phyloP scores from a whole-genome alignment of 2,113 vertebrate genomes.

The Cololabis saira region DNA sequence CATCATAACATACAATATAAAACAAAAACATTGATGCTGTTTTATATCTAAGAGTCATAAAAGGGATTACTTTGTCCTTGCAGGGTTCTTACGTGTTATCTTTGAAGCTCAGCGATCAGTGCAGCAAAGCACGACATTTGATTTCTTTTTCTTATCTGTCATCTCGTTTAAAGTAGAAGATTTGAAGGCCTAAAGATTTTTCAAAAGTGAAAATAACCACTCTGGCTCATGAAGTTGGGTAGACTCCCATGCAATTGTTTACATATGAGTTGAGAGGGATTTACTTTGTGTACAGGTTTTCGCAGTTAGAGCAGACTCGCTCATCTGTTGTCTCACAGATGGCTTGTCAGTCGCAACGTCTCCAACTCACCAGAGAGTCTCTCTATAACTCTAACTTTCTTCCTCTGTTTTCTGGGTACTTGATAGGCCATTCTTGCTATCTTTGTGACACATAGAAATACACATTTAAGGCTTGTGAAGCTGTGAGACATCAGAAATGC shows the following conservation, averaged over 20 bases:
- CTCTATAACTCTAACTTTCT: slow-evolving; percentile 31
- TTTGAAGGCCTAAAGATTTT: background rate
- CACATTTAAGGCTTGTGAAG: slow-evolving; percentile 4
- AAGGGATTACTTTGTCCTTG: background rate
- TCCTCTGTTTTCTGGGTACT: slow-evolving; percentile 37
- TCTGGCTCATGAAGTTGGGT: slow-evolving; percentile 2
- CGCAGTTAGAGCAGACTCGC: slow-evolving; percentile 30
- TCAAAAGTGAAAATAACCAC: slow-evolving; percentile 1
- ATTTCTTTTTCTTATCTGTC: background rate
- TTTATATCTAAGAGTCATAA: background rate
- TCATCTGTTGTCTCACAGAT: slow-evolving; percentile 66
- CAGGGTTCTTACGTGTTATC: slow-evolving; percentile 1
- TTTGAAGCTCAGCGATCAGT: background rate
- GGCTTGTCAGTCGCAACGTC: slow-evolving; percentile 57
- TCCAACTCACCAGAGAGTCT: slow-evolving; percentile 48
- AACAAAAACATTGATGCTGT: too few species aligned
- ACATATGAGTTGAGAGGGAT: slow-evolving; percentile 44
- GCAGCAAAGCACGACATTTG: background rate
- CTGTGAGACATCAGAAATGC: background rate
- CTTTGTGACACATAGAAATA: slow-evolving; percentile 25
- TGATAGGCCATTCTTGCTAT: slow-evolving; percentile 37
- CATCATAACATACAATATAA: too few species aligned
- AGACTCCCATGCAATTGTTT: slow-evolving; percentile 39
- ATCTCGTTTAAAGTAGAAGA: background rate
- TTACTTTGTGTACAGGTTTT: slow-evolving; percentile 40